Conservation (phyloP, 2,797 vertebrate species). For the Falco columbarius region DNA sequence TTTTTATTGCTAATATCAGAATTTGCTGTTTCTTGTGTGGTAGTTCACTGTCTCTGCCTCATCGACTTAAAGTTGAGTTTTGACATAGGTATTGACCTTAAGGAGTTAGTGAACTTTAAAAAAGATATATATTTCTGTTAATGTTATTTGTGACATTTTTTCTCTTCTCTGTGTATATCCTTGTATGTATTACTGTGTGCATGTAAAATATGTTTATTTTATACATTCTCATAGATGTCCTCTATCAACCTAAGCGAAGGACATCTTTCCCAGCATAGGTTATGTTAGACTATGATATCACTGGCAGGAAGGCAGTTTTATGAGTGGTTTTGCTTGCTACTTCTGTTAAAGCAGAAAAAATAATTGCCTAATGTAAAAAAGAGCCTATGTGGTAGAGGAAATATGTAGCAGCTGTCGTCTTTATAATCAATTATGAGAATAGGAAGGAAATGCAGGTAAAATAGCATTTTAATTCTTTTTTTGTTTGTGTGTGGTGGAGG, state of each 20-base stretch:
- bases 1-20: background rate
- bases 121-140: background rate
- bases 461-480: background rate
- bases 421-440: background rate
- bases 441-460: background rate
- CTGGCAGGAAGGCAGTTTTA: conserved; percentile 66
- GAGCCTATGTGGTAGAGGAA: conserved; percentile 38
- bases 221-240: background rate
- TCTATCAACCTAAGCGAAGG: conserved; percentile 19
- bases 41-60: background rate
- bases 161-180: background rate
- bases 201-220: background rate
- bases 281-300: conserved; percentile 33
- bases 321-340: conserved; percentile 68
- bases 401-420: background rate
- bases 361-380: conserved; percentile 41
- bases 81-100: background rate
- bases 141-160: background rate
- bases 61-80: background rate
- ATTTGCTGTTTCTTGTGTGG: background rate
- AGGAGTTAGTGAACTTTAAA: background rate
- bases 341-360: conserved; percentile 48
- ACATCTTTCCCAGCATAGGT: conserved; percentile 11
- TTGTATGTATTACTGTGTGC: background rate
- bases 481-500: background rate